Percentiles rank a stretch among this genome's conserved stretches.
Evolutionary conservation across 2,113 vertebrate genomes (phyloP).

Genomic region (Donacobius atricapilla): DNA sequence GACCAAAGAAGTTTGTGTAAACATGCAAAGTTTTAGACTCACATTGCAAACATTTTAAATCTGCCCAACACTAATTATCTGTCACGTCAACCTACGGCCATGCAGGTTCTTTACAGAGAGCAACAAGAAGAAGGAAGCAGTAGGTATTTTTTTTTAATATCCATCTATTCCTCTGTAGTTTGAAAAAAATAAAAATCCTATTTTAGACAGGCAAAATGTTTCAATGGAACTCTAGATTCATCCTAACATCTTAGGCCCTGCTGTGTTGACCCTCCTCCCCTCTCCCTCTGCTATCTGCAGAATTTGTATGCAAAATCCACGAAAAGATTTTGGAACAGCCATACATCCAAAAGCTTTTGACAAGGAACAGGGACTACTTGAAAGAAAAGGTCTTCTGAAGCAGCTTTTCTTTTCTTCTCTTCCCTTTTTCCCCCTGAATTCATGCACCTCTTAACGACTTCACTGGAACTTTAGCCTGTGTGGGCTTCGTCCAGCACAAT

Average conservation of each 20-base stretch:
- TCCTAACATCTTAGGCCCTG: constrained; percentile 26
- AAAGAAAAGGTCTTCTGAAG: constrained; percentile 53
- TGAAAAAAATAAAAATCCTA: constrained; percentile 49
- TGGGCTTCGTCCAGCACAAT: constrained; percentile 18
- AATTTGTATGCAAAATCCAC: constrained; percentile 26
- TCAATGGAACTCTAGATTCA: constrained; percentile 54
- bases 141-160: constrained; percentile 55
- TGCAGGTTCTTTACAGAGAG: constrained; percentile 2
- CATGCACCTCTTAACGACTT: background rate
- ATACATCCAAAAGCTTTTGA: constrained; percentile 46
- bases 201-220: constrained; percentile 37
- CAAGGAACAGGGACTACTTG: constrained; percentile 51
- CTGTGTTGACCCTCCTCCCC: constrained; percentile 46
- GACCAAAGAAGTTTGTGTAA: constrained; percentile 2
- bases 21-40: background rate
- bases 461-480: constrained; percentile 25
- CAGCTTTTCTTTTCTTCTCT: background rate
- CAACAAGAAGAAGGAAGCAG: constrained; percentile 28
- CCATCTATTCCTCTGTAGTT: constrained; percentile 16
- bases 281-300: constrained; percentile 15
- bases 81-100: background rate
- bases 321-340: constrained; percentile 31
- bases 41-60: background rate
- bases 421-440: constrained; percentile 4
- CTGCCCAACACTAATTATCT: background rate